These are phyloP conservation scores for Sinotaia quadrata DNA, from an alignment of 2,888 invertebrate species.

Conservation along the genomic window DNA sequence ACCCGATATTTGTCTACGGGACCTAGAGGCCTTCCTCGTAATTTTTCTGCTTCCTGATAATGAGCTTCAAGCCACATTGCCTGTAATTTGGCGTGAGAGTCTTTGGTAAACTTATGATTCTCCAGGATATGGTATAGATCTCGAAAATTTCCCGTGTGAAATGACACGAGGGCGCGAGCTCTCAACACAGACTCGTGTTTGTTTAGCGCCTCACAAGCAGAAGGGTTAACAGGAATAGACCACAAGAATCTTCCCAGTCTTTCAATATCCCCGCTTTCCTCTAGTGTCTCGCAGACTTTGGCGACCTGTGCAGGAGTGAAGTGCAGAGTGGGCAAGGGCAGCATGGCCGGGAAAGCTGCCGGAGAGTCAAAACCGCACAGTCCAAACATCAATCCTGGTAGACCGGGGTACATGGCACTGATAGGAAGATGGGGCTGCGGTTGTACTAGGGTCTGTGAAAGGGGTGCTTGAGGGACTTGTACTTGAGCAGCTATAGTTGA, in stretches of 20 bases:
- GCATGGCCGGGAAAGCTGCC: constrained; percentile 46
- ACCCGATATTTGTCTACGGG: constrained; percentile 95
- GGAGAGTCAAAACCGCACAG: constrained; percentile 41
- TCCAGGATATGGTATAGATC: constrained; percentile 92
- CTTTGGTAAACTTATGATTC: constrained; percentile 90
- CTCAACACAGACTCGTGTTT: constrained; percentile 90
- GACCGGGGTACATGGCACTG: constrained; percentile 16
- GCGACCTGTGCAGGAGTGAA: constrained; percentile 71
- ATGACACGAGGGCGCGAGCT: constrained; percentile 89
- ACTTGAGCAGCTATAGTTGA: constrained; percentile 22
- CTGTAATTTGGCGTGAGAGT: constrained; percentile 87
- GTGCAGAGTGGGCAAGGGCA: constrained; percentile 64
- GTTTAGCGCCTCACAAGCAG: constrained; percentile 85
- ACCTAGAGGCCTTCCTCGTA: constrained; percentile 89
- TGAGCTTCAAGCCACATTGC: constrained; percentile 96
- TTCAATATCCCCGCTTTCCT: constrained; percentile 75
- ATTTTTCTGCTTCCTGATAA: constrained; percentile 92
- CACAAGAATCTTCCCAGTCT: constrained; percentile 87
- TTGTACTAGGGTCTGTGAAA: constrained; percentile 25
- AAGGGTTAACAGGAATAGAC: constrained; percentile 88
- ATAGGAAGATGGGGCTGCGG: constrained; percentile 20
- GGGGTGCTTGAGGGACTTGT: constrained; percentile 20
- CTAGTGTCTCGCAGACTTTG: constrained; percentile 72
- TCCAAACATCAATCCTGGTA: constrained; percentile 35
- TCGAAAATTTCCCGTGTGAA: constrained; percentile 90